Evolutionary conservation across 2,797 vertebrate species (phyloP).

Genomic region (Morus bassanus): DNA sequence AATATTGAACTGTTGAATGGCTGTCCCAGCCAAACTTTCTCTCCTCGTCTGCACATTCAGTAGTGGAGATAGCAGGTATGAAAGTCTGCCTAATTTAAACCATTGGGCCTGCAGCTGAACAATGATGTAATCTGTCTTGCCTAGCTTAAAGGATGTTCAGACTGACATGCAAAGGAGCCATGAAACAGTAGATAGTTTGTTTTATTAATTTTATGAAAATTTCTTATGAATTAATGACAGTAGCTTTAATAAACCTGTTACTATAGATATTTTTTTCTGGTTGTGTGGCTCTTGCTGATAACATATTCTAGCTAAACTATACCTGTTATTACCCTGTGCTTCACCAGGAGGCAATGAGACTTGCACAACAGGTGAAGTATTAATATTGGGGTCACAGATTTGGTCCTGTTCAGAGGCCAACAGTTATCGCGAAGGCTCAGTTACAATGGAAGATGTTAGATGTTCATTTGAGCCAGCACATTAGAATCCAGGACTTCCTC

Average conservation of each 20-base stretch:
- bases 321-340: not conserved
- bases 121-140: not conserved
- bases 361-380: not conserved
- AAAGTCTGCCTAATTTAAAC: not conserved
- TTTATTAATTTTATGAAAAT: not conserved
- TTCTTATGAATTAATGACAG: not conserved
- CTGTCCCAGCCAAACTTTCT: not conserved
- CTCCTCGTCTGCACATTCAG: not conserved
- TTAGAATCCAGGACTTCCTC: not conserved
- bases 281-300: not conserved
- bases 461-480: not conserved
- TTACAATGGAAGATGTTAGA: not conserved
- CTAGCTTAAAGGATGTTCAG: not conserved
- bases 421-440: not conserved
- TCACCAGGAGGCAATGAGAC: not conserved
- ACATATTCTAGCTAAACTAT: not conserved
- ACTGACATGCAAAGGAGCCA: not conserved
- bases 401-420: not conserved
- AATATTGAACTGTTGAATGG: not conserved
- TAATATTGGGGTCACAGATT: not conserved
- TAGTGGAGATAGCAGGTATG: not conserved
- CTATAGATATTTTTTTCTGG: not conserved
- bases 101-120: not conserved
- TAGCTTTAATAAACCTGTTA: constrained; percentile 36
- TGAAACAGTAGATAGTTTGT: not conserved